Conservation (phyloP, 2,797 vertebrate species). For the Ispidina lecontei region DNA sequence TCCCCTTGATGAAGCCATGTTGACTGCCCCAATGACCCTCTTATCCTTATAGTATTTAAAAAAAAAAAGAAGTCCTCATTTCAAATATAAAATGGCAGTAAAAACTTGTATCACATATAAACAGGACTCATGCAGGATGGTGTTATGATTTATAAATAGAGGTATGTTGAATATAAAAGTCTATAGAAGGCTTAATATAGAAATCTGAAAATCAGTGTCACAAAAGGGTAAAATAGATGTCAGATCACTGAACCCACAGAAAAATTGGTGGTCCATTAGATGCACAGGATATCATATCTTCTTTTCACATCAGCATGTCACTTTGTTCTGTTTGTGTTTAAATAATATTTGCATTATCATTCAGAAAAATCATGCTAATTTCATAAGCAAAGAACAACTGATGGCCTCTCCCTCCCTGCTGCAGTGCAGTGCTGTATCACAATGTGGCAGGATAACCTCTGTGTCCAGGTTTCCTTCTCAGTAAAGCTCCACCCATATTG, state of each 20-base stretch:
- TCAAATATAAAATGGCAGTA: neutral
- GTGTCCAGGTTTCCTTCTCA: neutral
- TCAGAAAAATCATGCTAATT: neutral
- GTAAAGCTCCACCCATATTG: neutral
- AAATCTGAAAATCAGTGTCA: constrained; percentile 26
- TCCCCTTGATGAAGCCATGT: too few relatives aligned
- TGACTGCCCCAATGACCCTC: too few relatives aligned
- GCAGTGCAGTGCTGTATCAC: neutral
- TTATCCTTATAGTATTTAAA: neutral
- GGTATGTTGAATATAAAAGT: neutral
- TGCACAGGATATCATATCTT: neutral
- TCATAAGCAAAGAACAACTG: neutral
- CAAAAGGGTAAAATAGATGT: neutral
- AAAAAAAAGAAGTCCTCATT: neutral
- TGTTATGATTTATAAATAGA: constrained; percentile 30
- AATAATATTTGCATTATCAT: neutral
- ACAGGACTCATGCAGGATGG: neutral
- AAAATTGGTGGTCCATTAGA: neutral
- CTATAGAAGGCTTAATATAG: neutral
- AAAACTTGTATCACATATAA: neutral
- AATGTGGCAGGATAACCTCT: neutral
- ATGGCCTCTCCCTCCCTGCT: neutral
- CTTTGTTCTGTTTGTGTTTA: neutral
- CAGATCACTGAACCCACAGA: neutral
- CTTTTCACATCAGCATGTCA: neutral